These are phyloP conservation scores for Lycia hirtaria DNA, from an alignment of 2,888 invertebrate species.

Conservation along the genomic window DNA sequence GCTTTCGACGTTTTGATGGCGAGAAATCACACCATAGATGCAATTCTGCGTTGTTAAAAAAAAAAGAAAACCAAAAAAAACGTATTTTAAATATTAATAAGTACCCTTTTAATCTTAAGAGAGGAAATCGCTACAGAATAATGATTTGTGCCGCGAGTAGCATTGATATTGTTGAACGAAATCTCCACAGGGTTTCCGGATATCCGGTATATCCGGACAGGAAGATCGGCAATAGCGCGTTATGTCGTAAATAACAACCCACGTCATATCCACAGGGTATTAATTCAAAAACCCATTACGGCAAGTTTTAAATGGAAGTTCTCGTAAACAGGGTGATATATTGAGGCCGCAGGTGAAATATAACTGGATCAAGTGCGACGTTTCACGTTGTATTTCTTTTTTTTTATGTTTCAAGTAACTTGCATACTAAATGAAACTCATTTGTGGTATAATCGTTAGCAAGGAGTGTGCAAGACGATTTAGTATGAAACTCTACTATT, in stretches of 20 bases:
- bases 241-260: conserved; percentile 62
- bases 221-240: conserved; percentile 51
- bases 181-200: conserved; percentile 36
- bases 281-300: conserved; percentile 74
- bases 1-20: too few relatives aligned
- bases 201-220: conserved; percentile 38
- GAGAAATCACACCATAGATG: too few relatives aligned
- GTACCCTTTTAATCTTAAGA: conserved; percentile 24
- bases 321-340: conserved; percentile 66
- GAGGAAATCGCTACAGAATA: conserved; percentile 20
- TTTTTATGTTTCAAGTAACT: conserved; percentile 49
- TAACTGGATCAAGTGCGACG: conserved; percentile 42
- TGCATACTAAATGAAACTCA: conserved; percentile 45
- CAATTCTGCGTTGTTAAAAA: too few relatives aligned
- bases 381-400: conserved; percentile 47
- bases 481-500: too few relatives aligned
- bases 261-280: conserved; percentile 65
- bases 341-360: conserved; percentile 56
- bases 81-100: not conserved
- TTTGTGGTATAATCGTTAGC: too few relatives aligned
- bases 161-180: conserved; percentile 40
- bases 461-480: too few relatives aligned
- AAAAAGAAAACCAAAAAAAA: too few relatives aligned
- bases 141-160: conserved; percentile 33
- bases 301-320: conserved; percentile 70